Conservation (phyloP, 2,797 vertebrate genomes). For the Chaetophractus vellerosus region DNA sequence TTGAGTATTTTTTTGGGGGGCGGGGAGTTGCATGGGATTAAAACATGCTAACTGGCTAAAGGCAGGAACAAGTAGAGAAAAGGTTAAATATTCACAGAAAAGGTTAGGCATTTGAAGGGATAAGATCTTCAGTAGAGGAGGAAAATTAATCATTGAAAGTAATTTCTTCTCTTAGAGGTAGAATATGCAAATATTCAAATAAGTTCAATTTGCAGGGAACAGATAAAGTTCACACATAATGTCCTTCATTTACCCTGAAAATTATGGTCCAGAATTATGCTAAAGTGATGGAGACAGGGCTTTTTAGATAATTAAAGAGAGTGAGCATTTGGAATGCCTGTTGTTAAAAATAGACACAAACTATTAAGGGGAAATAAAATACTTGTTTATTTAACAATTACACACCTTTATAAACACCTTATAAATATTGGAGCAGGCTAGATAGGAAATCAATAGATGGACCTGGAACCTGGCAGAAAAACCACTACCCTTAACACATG, state of each 20-base stretch:
- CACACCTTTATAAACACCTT: background rate
- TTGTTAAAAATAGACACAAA: conserved; percentile 57
- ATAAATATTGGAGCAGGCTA: background rate
- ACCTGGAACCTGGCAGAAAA: no score
- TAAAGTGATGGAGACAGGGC: background rate
- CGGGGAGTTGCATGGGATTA: background rate
- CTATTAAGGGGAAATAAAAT: conserved; percentile 5
- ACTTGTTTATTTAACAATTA: background rate
- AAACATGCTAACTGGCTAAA: conserved; percentile 7
- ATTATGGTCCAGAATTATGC: background rate
- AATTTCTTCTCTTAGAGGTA: conserved; percentile 43
- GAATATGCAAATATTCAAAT: background rate
- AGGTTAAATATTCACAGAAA: conserved; percentile 43
- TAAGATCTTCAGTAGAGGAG: conserved; percentile 14
- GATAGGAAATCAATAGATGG: no score
- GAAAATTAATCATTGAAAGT: conserved; percentile 39
- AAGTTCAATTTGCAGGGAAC: background rate
- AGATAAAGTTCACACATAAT: background rate
- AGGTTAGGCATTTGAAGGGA: conserved; percentile 27
- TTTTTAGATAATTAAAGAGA: background rate
- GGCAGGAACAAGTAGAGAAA: background rate
- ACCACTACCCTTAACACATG: no score
- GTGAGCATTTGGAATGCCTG: background rate
- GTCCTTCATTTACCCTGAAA: background rate
- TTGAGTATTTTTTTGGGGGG: background rate